These are phyloP conservation scores for Zophobas atratus DNA, from an alignment of 1,140 invertebrate species.

Conservation along the genomic window DNA sequence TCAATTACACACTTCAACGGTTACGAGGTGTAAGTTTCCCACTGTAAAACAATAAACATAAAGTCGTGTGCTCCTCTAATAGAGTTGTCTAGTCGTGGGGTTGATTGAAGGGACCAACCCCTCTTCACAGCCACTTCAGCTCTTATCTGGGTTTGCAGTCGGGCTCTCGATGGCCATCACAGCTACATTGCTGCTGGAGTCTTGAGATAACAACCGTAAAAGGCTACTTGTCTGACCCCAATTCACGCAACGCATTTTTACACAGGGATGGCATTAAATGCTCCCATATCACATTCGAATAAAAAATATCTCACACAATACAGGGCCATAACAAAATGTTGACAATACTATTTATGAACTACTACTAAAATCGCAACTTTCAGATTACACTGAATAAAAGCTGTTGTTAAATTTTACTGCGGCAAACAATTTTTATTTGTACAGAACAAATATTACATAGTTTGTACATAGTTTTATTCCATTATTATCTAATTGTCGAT, in stretches of 20 bases:
- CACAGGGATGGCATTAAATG: constrained; percentile 17
- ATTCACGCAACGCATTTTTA: constrained; percentile 38
- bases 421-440: too few species aligned
- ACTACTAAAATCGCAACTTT: too few species aligned
- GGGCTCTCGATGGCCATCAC: constrained; percentile 39
- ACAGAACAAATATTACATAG: too few species aligned
- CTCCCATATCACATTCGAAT: constrained; percentile 1
- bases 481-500: too few species aligned
- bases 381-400: too few species aligned
- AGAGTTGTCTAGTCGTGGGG: constrained; percentile 55
- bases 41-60: constrained; percentile 45
- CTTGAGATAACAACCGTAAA: constrained; percentile 50
- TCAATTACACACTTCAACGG: constrained; percentile 25
- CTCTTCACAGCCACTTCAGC: constrained; percentile 50
- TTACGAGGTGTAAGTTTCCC: constrained; percentile 23
- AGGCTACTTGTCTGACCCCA: constrained; percentile 45
- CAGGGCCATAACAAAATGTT: neutral
- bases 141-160: constrained; percentile 49
- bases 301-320: constrained; percentile 32
- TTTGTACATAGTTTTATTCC: too few species aligned
- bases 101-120: constrained; percentile 44
- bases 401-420: too few species aligned
- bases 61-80: constrained; percentile 49
- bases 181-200: constrained; percentile 33
- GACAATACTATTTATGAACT: too few species aligned